Evolutionary conservation across 2,888 invertebrate species (phyloP).

Genomic region (Fragum fragum): DNA sequence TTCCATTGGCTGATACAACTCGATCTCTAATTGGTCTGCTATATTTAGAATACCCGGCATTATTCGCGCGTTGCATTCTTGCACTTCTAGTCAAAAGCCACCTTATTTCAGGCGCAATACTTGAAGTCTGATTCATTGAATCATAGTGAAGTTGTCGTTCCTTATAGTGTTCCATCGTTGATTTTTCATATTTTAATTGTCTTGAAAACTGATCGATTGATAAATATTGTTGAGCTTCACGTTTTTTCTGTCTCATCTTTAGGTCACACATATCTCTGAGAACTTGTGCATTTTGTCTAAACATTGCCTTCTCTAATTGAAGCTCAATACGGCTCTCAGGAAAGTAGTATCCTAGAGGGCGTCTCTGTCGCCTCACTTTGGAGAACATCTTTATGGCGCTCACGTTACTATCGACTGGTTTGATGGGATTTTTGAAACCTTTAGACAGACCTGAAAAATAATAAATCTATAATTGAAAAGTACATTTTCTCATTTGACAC

Average conservation of each 20-base stretch:
- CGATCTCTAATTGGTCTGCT: conserved; percentile 65
- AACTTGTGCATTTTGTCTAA: conserved; percentile 64
- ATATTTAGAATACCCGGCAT: conserved; percentile 69
- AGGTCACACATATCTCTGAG: conserved; percentile 64
- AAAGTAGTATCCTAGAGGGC: conserved; percentile 62
- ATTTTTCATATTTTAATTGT: conserved; percentile 7
- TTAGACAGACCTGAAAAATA: conserved; percentile 19
- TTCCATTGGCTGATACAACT: conserved; percentile 67
- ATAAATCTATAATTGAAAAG: too few species aligned
- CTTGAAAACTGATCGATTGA: conserved; percentile 28
- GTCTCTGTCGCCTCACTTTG: conserved; percentile 31
- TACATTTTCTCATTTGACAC: too few species aligned
- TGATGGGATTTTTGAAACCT: conserved; percentile 23
- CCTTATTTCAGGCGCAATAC: conserved; percentile 56
- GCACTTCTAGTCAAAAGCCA: conserved; percentile 67
- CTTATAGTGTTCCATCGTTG: conserved; percentile 16
- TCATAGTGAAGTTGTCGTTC: conserved; percentile 13
- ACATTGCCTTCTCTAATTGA: conserved; percentile 69
- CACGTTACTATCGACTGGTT: background rate
- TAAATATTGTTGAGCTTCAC: conserved; percentile 29
- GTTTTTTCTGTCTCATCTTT: conserved; percentile 43
- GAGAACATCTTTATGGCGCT: conserved; percentile 53
- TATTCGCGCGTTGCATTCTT: conserved; percentile 65
- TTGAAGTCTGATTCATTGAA: background rate
- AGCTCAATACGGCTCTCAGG: conserved; percentile 68